Evolutionary conservation across 1,140 invertebrate species (phyloP).

Genomic region (Brachionus paranguensis): DNA sequence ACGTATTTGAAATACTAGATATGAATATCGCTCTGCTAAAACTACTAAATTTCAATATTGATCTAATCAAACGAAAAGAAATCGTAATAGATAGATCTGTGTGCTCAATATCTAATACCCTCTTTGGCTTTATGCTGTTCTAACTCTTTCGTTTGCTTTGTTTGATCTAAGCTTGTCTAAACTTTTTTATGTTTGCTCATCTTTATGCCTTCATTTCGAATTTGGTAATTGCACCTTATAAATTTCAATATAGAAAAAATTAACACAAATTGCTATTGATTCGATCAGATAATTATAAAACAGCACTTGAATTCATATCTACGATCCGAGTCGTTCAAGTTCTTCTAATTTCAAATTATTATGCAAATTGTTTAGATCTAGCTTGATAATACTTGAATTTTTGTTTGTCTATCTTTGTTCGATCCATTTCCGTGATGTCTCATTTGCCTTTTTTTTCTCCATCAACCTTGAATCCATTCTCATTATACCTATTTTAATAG

Average conservation of each 20-base stretch:
- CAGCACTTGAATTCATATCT: constrained; percentile 25
- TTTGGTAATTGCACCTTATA: constrained; percentile 29
- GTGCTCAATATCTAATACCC: neutral
- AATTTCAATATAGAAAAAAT: constrained; percentile 3
- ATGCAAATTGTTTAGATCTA: neutral
- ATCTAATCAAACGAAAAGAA: constrained; percentile 28
- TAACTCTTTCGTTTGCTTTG: constrained; percentile 8
- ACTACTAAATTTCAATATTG: constrained; percentile 38
- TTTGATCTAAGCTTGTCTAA: constrained; percentile 35
- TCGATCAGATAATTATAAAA: constrained; percentile 27
- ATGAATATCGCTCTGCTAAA: constrained; percentile 30
- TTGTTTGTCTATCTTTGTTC: neutral
- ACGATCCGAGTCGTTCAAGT: neutral
- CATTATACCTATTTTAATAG: neutral
- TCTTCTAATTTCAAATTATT: neutral
- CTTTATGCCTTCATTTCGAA: constrained; percentile 23
- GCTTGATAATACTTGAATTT: neutral
- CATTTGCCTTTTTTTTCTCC: neutral
- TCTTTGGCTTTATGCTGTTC: constrained; percentile 27
- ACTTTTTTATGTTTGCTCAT: neutral
- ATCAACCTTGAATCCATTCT: neutral
- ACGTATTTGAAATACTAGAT: constrained; percentile 22
- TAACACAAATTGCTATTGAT: constrained; percentile 22
- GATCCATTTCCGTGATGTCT: neutral
- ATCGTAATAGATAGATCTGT: neutral